Percentiles rank a stretch among this genome's conserved stretches.
Conservation (phyloP, 1,140 invertebrate genomes). For the Saccostrea glomerata region DNA sequence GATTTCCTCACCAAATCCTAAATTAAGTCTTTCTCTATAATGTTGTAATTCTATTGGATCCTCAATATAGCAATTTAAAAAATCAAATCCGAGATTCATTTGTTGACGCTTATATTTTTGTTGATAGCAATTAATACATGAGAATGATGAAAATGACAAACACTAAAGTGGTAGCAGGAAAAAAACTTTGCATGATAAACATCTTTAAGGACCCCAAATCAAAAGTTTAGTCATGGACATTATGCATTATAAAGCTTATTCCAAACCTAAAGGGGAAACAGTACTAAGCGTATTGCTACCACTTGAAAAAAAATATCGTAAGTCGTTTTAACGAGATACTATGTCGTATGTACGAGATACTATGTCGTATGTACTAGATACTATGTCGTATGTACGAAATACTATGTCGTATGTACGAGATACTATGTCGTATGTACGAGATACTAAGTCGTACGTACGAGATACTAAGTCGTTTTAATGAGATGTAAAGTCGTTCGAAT, state of each 20-base stretch:
- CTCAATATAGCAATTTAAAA: not conserved
- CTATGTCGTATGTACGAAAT: too few relatives aligned
- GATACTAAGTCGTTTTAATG: conserved; percentile 7
- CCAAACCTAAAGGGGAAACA: not conserved
- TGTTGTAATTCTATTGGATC: conserved; percentile 17
- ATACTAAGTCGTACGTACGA: not conserved
- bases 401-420: too few relatives aligned
- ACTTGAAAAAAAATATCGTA: not conserved
- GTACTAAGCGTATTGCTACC: not conserved
- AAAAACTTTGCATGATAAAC: not conserved
- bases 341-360: not conserved
- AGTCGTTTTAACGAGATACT: not conserved
- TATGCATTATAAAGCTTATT: not conserved
- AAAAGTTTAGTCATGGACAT: conserved; percentile 24
- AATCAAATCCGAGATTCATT: not conserved
- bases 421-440: too few relatives aligned
- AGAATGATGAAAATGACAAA: not conserved
- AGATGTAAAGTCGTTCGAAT: not conserved
- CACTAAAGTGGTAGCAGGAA: not conserved
- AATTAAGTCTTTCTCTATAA: conserved; percentile 9
- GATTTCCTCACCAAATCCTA: not conserved
- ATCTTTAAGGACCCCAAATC: conserved; percentile 1
- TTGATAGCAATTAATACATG: conserved; percentile 2
- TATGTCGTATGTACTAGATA: too few relatives aligned
- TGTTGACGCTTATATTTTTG: conserved; percentile 1